phyloP scores from a whole-genome alignment of 2,888 invertebrate genomes.

The Dryococelus australis region DNA sequence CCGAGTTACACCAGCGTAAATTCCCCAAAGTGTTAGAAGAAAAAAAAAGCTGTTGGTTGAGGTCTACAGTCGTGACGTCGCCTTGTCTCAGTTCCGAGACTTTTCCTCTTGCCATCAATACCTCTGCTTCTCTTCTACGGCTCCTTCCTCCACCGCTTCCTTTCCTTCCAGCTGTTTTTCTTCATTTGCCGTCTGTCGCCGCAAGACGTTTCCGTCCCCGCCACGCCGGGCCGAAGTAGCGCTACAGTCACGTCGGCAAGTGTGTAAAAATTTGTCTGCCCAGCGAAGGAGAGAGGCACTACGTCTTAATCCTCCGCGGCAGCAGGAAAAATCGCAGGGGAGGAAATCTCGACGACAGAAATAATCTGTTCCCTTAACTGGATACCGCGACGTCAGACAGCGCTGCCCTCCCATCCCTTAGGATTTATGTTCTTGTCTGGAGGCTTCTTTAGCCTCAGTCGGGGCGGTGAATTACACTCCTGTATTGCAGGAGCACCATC shows the following conservation, averaged over 20 bases:
- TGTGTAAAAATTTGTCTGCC: neutral
- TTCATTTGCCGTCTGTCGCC: constrained; percentile 10
- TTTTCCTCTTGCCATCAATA: neutral
- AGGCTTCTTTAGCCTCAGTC: neutral
- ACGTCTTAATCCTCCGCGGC: neutral
- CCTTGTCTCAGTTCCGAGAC: neutral
- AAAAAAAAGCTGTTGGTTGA: too few relatives aligned
- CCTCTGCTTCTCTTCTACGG: neutral
- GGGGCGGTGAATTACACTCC: too few relatives aligned
- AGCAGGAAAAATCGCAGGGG: neutral
- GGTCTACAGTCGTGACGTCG: neutral
- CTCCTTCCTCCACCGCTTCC: neutral
- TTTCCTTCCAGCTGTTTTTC: neutral
- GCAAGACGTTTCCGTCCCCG: neutral
- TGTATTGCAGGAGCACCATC: too few relatives aligned
- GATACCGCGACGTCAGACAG: neutral
- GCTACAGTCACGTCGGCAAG: neutral
- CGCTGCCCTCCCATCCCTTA: neutral
- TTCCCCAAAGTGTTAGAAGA: too few relatives aligned
- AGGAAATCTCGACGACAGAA: neutral
- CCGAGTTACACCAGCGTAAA: too few relatives aligned
- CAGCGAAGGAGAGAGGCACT: neutral
- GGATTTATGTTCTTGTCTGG: neutral
- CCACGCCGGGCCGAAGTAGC: neutral
- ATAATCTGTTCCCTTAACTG: neutral